Evolutionary conservation across 2,888 invertebrate species (phyloP).

Genomic region (Prosapia bicincta): DNA sequence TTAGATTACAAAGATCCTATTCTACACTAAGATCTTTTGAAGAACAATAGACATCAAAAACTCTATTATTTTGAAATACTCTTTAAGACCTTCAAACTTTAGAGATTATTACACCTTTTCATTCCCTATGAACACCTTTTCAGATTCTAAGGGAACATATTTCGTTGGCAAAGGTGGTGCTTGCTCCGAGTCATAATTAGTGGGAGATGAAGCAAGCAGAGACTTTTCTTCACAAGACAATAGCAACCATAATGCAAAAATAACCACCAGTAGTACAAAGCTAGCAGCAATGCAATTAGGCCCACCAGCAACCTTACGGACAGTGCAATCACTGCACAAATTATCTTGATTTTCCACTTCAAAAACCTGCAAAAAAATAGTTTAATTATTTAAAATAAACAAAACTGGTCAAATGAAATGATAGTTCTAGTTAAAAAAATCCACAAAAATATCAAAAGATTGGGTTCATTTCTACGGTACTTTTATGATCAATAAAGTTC

Average conservation of each 20-base stretch:
- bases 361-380: neutral
- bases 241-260: constrained; percentile 32
- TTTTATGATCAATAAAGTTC: too few relatives aligned
- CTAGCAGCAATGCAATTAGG: constrained; percentile 31
- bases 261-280: constrained; percentile 28
- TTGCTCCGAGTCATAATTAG: constrained; percentile 10
- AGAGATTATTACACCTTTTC: constrained; percentile 11
- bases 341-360: neutral
- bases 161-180: constrained; percentile 14
- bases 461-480: too few relatives aligned
- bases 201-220: neutral
- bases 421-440: too few relatives aligned
- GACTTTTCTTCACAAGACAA: constrained; percentile 30
- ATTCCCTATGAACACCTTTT: constrained; percentile 11
- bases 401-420: too few relatives aligned
- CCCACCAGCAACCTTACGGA: constrained; percentile 20
- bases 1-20: neutral
- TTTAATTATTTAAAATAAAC: too few relatives aligned
- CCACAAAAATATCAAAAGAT: too few relatives aligned
- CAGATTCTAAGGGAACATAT: constrained; percentile 7
- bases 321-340: constrained; percentile 28
- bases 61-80: neutral
- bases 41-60: neutral
- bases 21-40: neutral
- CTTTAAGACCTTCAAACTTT: neutral